Evolutionary conservation across 2,113 vertebrate genomes (phyloP).

Genomic region (Peromyscus leucopus): DNA sequence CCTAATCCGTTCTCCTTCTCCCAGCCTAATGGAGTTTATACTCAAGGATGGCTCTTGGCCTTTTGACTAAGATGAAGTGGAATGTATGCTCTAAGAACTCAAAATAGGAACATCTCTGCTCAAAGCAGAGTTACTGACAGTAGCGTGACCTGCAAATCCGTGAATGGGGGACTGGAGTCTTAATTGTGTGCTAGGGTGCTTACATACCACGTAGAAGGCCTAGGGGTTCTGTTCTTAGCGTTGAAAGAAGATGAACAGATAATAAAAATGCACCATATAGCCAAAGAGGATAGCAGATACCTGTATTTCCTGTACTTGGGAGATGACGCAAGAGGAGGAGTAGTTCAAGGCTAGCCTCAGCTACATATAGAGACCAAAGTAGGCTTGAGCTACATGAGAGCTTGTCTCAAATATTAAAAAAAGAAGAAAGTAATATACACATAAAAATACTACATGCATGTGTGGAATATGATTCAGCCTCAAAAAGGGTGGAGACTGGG

Average conservation of each 20-base stretch:
- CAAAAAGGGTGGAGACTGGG: not conserved
- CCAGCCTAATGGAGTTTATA: not conserved
- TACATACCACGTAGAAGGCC: not conserved
- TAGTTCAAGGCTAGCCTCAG: not conserved
- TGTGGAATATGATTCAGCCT: not conserved
- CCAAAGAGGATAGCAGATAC: not conserved
- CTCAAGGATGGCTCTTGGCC: not conserved
- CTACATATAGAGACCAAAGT: not conserved
- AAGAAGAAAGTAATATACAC: not conserved
- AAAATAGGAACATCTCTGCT: not conserved
- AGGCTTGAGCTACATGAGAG: not conserved
- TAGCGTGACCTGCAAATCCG: not conserved
- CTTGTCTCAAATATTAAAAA: not conserved
- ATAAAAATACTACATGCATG: not conserved
- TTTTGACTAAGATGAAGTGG: not conserved
- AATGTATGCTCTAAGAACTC: not conserved
- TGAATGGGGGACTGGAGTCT: not conserved
- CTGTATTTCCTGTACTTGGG: not conserved
- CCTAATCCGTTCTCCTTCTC: not conserved
- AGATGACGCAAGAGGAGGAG: not conserved
- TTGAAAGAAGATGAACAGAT: not conserved
- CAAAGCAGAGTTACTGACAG: not conserved
- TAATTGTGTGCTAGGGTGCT: not conserved
- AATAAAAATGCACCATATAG: not conserved
- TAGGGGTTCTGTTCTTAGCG: not conserved